Evolutionary conservation across 2,888 invertebrate species (phyloP).

Genomic region (Drosophila mulleri): DNA sequence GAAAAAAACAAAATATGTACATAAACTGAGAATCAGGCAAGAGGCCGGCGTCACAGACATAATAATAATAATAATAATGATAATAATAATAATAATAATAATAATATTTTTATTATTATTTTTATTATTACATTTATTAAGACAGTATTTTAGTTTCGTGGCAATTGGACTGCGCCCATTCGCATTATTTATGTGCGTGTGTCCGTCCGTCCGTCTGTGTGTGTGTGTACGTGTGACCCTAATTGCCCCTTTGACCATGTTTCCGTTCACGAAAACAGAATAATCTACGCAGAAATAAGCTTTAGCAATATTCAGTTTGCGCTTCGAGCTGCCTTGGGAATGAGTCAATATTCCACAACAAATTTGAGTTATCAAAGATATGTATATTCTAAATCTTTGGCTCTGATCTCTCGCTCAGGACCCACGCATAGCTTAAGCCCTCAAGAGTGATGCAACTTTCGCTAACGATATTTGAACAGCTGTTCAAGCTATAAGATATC

Average conservation of each 20-base stretch:
- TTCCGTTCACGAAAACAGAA: background rate
- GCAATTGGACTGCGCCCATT: conserved; percentile 48
- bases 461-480: background rate
- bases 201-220: background rate
- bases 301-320: background rate
- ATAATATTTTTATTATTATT: conserved; percentile 35
- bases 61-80: conserved; percentile 48
- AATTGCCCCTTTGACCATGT: background rate
- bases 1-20: conserved; percentile 2
- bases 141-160: conserved; percentile 74
- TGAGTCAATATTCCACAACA: background rate
- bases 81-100: conserved; percentile 36
- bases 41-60: conserved; percentile 27
- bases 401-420: background rate
- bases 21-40: conserved; percentile 23
- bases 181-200: conserved; percentile 17
- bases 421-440: no score
- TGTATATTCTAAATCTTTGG: background rate
- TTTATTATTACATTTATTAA: conserved; percentile 57
- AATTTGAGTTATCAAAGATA: background rate
- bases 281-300: conserved; percentile 1
- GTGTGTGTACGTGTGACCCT: conserved; percentile 12
- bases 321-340: background rate
- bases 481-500: background rate
- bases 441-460: background rate